phyloP scores from a whole-genome alignment of 2,113 vertebrate species.

The Rhinogobius similis region DNA sequence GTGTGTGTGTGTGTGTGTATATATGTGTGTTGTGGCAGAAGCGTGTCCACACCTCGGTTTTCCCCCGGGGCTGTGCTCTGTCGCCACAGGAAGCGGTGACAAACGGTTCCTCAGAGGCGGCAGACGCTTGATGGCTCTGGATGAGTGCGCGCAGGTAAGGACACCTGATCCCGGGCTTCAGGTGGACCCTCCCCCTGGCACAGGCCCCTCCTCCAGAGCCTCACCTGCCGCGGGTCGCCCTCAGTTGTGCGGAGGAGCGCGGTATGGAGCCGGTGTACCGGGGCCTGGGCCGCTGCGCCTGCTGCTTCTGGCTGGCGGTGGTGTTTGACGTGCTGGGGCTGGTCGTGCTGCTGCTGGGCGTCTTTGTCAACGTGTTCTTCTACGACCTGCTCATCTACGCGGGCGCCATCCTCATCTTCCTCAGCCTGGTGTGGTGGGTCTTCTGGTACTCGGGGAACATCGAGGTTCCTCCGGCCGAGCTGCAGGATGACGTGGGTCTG shows the following conservation, averaged over 20 bases:
- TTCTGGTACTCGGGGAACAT: slow-evolving; percentile 95
- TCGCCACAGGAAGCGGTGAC: no score
- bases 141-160: neutral
- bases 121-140: neutral
- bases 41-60: no score
- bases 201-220: slow-evolving; percentile 8
- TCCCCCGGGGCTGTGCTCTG: no score
- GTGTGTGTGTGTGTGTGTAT: no score
- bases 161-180: neutral
- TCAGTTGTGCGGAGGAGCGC: slow-evolving; percentile 12
- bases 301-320: slow-evolving; percentile 87
- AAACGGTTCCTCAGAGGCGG: no score
- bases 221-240: slow-evolving; percentile 32
- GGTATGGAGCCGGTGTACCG: slow-evolving; percentile 43
- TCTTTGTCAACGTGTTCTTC: slow-evolving; percentile 77
- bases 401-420: slow-evolving; percentile 87
- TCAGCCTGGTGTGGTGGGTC: slow-evolving; percentile 93
- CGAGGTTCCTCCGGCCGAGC: slow-evolving; percentile 80
- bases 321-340: slow-evolving; percentile 83
- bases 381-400: slow-evolving; percentile 89
- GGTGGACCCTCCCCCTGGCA: neutral
- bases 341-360: slow-evolving; percentile 79
- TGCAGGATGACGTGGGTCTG: slow-evolving; percentile 74
- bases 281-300: slow-evolving; percentile 82
- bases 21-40: no score